Conservation (phyloP, 2,113 vertebrate species). For the Cephalopterus ornatus region DNA sequence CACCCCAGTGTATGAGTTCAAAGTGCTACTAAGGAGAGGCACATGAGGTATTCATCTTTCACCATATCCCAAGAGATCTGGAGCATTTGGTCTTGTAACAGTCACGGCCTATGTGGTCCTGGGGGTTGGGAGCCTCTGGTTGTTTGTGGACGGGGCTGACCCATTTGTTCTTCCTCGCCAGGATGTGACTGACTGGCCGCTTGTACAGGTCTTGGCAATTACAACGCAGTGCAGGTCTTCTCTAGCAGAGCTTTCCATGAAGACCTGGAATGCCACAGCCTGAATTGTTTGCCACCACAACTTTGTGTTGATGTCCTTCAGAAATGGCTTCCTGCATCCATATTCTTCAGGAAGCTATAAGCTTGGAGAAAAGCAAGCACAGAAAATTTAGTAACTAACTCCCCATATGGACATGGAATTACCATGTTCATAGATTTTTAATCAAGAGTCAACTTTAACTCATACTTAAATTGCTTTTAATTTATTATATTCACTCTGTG, state of each 20-base stretch:
- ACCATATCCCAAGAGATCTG: not conserved
- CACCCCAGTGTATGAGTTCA: not conserved
- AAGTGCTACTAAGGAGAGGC: not conserved
- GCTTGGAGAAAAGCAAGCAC: not conserved
- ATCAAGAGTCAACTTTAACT: not conserved
- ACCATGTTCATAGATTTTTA: not conserved
- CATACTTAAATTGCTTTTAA: not conserved
- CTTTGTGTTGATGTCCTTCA: not conserved
- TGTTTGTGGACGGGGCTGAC: not conserved
- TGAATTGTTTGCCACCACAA: not conserved
- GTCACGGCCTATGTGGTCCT: not conserved
- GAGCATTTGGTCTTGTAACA: slow-evolving; percentile 41
- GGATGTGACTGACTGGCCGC: not conserved
- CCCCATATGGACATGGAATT: not conserved
- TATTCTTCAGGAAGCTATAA: not conserved
- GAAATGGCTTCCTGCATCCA: not conserved
- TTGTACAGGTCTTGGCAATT: not conserved
- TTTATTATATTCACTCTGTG: not conserved
- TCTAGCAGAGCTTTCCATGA: not conserved
- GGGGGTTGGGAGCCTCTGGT: not conserved
- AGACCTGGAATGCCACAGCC: not conserved
- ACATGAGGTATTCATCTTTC: not conserved
- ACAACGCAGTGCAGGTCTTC: not conserved
- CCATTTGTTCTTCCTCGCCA: slow-evolving; percentile 13
- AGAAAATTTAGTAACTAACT: not conserved